Percentiles rank a stretch among this genome's conserved stretches.
phyloP scores from a whole-genome alignment of 1,140 invertebrate species.

The Batillaria attramentaria region DNA sequence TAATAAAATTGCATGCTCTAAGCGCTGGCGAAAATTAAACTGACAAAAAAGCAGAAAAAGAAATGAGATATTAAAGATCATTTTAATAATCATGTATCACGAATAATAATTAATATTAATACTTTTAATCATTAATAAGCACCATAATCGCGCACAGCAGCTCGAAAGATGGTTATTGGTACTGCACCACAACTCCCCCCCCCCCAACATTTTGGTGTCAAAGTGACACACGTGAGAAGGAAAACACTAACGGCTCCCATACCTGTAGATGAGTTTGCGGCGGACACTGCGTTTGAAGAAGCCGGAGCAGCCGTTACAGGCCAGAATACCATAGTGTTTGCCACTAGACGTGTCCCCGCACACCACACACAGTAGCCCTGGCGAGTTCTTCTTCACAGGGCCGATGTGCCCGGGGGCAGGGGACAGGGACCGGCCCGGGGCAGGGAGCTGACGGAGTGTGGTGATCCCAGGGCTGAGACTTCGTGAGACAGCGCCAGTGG shows the following conservation, averaged over 20 bases:
- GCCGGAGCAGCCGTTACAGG: constrained; percentile 98
- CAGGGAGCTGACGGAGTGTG: constrained; percentile 20
- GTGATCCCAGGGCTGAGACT: constrained; percentile 10
- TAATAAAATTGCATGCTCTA: no score
- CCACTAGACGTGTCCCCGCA: constrained; percentile 97
- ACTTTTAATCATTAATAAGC: no score
- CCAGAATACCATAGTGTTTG: constrained; percentile 98
- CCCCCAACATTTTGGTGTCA: no score
- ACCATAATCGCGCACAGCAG: no score
- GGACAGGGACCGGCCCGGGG: constrained; percentile 1
- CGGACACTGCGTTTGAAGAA: constrained; percentile 99
- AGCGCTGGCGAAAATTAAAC: no score
- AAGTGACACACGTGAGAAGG: no score
- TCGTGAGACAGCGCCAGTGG: constrained; percentile 2
- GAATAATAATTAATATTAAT: no score
- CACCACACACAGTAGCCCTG: constrained; percentile 83
- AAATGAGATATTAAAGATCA: no score
- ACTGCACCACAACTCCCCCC: no score
- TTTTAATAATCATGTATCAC: no score
- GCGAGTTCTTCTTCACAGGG: constrained; percentile 56
- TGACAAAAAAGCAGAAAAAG: no score
- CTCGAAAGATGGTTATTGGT: no score
- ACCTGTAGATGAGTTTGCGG: constrained; percentile 98
- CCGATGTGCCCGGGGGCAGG: constrained; percentile 39
- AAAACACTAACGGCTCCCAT: constrained; percentile 43